Evolutionary conservation across 2,888 invertebrate species (phyloP).

Genomic region (Slavum lentiscoides): DNA sequence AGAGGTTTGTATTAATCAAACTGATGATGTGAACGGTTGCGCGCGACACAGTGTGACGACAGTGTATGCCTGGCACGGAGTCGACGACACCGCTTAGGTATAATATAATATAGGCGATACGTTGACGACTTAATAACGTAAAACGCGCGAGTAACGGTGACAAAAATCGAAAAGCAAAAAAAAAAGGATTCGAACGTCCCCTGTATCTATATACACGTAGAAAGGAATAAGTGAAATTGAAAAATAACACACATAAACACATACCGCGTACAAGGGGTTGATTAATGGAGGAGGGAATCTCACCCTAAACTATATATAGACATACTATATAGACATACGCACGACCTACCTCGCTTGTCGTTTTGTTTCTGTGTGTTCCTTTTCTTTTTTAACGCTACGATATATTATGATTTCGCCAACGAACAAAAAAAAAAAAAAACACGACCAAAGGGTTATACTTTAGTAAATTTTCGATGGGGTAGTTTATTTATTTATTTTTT

Average conservation of each 20-base stretch:
- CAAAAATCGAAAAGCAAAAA: not conserved
- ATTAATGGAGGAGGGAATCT: conserved; percentile 28
- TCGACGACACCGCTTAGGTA: conserved; percentile 30
- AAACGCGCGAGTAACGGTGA: conserved; percentile 31
- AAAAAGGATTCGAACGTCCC: not conserved
- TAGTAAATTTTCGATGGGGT: not conserved
- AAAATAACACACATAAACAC: conserved; percentile 24
- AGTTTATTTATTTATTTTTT: no score
- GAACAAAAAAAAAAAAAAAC: conserved; percentile 7
- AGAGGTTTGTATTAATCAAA: conserved; percentile 27
- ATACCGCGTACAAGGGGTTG: conserved; percentile 12
- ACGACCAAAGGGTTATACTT: not conserved
- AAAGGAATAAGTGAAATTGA: conserved; percentile 22
- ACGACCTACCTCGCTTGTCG: conserved; percentile 14
- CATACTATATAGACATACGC: not conserved
- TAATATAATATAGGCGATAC: not conserved
- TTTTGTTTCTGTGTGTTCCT: conserved; percentile 6
- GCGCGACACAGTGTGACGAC: not conserved
- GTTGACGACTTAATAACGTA: conserved; percentile 42
- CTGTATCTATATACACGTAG: not conserved
- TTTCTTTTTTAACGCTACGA: not conserved
- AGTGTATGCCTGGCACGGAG: not conserved
- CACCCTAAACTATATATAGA: not conserved
- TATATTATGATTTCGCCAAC: conserved; percentile 6
- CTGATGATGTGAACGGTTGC: conserved; percentile 30